Conservation (phyloP, 64 coral and sea anemone species). For the Platygyra sinensis region DNA sequence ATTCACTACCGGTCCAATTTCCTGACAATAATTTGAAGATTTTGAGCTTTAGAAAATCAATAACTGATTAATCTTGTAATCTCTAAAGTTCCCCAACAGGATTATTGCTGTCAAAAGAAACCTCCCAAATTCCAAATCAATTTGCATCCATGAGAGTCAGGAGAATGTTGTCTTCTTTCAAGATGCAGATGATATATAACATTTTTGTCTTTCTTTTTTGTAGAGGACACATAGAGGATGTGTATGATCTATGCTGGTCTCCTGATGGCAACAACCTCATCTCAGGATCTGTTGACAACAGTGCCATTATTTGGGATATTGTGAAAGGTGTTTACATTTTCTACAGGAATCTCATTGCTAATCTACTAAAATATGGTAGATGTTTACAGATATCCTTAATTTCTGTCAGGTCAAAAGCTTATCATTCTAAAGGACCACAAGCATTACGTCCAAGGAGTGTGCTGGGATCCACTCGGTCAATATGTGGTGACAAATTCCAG, state of each 20-base stretch:
- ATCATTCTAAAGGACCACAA: constrained; percentile 95
- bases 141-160: too few species aligned
- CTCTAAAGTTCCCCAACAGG: too few species aligned
- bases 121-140: too few species aligned
- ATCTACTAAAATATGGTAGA: too few species aligned
- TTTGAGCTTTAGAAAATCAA: too few species aligned
- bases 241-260: constrained; percentile 95
- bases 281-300: constrained; percentile 98
- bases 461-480: constrained; percentile 92
- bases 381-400: too few species aligned
- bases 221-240: constrained; percentile 97
- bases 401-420: constrained; percentile 70
- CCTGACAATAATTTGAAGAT: neutral
- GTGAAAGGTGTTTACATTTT: constrained; percentile 65
- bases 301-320: constrained; percentile 95
- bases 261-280: constrained; percentile 79
- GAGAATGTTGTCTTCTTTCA: too few species aligned
- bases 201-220: neutral
- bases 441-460: constrained; percentile 98
- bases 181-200: neutral
- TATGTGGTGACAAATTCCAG: constrained; percentile 85
- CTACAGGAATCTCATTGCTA: neutral
- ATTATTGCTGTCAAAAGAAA: too few species aligned
- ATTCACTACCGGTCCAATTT: too few species aligned
- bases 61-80: too few species aligned